Evolutionary conservation across 2,888 invertebrate species (phyloP).

Genomic region (Shargacucullia verbasci): DNA sequence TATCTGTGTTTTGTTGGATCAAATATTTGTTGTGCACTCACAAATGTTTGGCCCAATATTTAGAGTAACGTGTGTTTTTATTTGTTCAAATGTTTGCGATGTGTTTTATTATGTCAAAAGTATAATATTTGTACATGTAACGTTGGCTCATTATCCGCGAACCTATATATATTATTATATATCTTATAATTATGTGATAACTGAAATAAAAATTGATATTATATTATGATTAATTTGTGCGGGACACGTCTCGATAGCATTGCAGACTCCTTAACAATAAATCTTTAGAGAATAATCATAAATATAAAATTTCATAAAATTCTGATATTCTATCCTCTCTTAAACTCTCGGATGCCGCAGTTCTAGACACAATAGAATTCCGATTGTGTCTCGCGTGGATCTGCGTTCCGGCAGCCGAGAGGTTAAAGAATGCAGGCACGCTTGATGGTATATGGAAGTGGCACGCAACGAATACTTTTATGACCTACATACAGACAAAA

Average conservation of each 20-base stretch:
- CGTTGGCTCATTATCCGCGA: conserved; percentile 6
- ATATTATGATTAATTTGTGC: conserved; percentile 6
- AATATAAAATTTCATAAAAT: too few relatives aligned
- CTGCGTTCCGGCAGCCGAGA: too few relatives aligned
- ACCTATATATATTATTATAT: conserved; percentile 21
- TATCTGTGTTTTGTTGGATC: conserved; percentile 12
- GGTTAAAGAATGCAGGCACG: too few relatives aligned
- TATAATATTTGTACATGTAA: conserved; percentile 10
- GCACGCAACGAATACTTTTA: too few relatives aligned
- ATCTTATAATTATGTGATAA: conserved; percentile 14
- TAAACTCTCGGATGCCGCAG: too few relatives aligned
- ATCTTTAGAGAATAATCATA: too few relatives aligned
- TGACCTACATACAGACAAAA: too few relatives aligned
- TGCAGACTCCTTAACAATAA: neutral
- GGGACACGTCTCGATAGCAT: conserved; percentile 42
- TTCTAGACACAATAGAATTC: too few relatives aligned
- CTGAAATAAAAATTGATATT: conserved; percentile 35
- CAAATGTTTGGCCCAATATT: conserved; percentile 34
- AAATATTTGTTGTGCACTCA: conserved; percentile 22
- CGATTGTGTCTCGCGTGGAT: too few relatives aligned
- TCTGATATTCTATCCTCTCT: too few relatives aligned
- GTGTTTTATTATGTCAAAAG: neutral
- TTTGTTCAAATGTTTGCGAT: conserved; percentile 7
- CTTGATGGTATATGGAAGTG: too few relatives aligned
- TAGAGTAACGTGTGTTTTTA: neutral